phyloP scores from a whole-genome alignment of 2,888 invertebrate genomes.

The Ochropacha duplaris region DNA sequence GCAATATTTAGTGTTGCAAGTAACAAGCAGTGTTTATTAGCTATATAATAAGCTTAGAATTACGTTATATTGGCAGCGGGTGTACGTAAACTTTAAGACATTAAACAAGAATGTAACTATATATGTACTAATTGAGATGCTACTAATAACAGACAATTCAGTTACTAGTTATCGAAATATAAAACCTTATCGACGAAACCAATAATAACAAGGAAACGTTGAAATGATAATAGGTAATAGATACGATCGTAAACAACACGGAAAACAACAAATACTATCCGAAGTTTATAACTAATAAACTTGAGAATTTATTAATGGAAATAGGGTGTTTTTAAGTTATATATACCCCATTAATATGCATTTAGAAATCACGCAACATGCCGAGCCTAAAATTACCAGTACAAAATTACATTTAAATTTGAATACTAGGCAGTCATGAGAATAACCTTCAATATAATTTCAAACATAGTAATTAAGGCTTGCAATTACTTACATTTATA shows the following conservation, averaged over 20 bases:
- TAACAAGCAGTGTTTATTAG: conserved; percentile 46
- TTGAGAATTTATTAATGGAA: conserved; percentile 25
- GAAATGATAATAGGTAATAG: conserved; percentile 19
- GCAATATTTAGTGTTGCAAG: conserved; percentile 48
- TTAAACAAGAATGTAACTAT: conserved; percentile 30
- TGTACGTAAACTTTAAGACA: conserved; percentile 24
- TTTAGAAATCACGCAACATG: conserved; percentile 22
- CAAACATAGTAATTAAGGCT: conserved; percentile 37
- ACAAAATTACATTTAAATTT: not conserved
- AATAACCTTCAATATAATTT: conserved; percentile 32
- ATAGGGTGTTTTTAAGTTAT: conserved; percentile 27
- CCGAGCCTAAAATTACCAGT: not conserved
- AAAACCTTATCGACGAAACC: conserved; percentile 7
- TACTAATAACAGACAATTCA: not conserved
- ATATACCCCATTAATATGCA: conserved; percentile 20
- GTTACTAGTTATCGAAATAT: conserved; percentile 3
- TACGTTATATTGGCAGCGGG: conserved; percentile 23
- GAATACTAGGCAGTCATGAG: conserved; percentile 6
- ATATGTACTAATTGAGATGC: not conserved
- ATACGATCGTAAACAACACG: conserved; percentile 31
- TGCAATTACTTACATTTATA: conserved; percentile 73
- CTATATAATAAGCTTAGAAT: conserved; percentile 32
- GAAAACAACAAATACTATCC: conserved; percentile 20
- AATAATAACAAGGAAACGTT: conserved; percentile 20
- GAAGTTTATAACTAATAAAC: conserved; percentile 39